Conservation (phyloP, 1,140 invertebrate species). For the Fopius arisanus region DNA sequence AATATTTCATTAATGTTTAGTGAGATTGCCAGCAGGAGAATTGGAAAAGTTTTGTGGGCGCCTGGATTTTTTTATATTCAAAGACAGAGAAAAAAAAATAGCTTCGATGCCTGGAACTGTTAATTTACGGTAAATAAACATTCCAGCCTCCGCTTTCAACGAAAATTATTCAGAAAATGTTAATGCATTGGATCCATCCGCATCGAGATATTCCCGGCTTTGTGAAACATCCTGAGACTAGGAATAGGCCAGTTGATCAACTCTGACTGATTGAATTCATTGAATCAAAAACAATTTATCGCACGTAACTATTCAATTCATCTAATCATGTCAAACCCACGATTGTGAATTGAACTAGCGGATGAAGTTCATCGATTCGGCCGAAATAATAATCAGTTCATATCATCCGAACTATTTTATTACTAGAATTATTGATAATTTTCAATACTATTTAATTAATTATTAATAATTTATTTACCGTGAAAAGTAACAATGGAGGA, state of each 20-base stretch:
- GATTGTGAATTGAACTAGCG: background rate
- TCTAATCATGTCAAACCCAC: background rate
- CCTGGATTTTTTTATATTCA: slow-evolving; percentile 2
- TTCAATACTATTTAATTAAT: background rate
- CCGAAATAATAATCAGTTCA: background rate
- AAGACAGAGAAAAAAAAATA: slow-evolving; percentile 33
- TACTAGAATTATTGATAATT: background rate
- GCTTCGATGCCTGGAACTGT: slow-evolving; percentile 36
- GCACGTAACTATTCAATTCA: background rate
- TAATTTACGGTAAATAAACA: slow-evolving; percentile 42
- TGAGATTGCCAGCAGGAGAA: slow-evolving; percentile 6
- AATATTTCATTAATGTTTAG: background rate
- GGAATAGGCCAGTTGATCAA: slow-evolving; percentile 7
- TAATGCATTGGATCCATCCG: background rate
- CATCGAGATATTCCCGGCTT: background rate
- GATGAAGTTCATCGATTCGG: background rate
- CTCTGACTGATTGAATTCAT: background rate
- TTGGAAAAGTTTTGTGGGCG: background rate
- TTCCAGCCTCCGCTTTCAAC: slow-evolving; percentile 49
- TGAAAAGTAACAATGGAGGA: background rate
- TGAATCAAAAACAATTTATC: background rate
- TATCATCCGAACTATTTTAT: background rate
- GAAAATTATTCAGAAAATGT: slow-evolving; percentile 16
- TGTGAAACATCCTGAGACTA: background rate
- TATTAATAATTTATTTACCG: background rate